These are phyloP conservation scores for Hartigia nigra DNA, from an alignment of 2,888 invertebrate species.

Conservation along the genomic window DNA sequence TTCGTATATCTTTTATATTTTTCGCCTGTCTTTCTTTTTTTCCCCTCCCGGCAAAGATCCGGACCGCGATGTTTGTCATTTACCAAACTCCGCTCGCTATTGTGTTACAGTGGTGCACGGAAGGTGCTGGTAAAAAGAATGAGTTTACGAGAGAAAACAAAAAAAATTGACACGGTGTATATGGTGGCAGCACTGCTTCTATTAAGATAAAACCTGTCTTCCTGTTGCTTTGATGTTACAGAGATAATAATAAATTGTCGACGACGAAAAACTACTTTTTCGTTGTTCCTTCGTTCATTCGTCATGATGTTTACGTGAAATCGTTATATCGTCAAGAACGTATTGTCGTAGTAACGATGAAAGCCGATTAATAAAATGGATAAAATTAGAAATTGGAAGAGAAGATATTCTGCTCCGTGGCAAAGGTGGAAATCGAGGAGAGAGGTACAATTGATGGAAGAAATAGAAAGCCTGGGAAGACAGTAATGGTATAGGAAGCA, in stretches of 20 bases:
- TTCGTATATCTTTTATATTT: neutral
- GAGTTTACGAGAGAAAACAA: neutral
- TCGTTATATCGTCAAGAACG: neutral
- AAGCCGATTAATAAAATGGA: neutral
- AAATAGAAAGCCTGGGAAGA: neutral
- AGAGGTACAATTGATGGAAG: neutral
- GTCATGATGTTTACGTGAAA: neutral
- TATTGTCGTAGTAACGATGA: neutral
- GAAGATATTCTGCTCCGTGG: neutral
- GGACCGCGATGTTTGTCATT: neutral
- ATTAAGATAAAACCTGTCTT: neutral
- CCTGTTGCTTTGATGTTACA: neutral
- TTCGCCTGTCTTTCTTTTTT: neutral
- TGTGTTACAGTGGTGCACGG: neutral
- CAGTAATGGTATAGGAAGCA: neutral
- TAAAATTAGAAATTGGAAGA: neutral
- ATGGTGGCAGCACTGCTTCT: neutral
- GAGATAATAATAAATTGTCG: neutral
- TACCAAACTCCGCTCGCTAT: neutral
- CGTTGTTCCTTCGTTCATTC: neutral
- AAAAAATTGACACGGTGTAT: neutral
- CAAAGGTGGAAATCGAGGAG: neutral
- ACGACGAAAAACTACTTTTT: neutral
- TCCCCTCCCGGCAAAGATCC: neutral
- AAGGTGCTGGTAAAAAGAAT: neutral